These are phyloP conservation scores for Phaethornis superciliosus DNA, from an alignment of 2,113 vertebrate genomes.

Conservation along the genomic window DNA sequence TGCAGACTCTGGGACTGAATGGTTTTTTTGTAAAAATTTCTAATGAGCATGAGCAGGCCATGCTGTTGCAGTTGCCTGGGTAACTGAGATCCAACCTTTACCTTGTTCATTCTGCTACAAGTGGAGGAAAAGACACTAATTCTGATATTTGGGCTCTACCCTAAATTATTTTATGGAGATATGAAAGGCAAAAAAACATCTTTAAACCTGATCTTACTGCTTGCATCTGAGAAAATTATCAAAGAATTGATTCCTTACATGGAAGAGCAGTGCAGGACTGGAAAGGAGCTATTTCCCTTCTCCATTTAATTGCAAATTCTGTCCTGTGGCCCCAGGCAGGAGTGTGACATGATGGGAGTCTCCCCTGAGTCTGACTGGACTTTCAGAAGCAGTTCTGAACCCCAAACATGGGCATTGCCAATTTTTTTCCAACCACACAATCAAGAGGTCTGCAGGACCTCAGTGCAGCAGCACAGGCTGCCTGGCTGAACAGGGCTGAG, in stretches of 20 bases:
- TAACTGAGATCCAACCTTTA: slow-evolving; percentile 61
- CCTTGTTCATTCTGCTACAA: slow-evolving; percentile 45
- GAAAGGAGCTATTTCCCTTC: background rate
- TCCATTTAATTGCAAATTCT: background rate
- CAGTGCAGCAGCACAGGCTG: background rate
- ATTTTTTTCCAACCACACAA: background rate
- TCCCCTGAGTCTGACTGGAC: fast-evolving
- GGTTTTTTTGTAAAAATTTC: background rate
- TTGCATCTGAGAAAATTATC: background rate
- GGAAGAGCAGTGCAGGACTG: background rate
- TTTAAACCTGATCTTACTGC: background rate
- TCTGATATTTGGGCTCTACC: slow-evolving; percentile 8
- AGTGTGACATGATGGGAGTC: background rate
- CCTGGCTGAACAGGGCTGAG: background rate
- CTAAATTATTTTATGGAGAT: background rate
- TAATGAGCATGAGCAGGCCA: slow-evolving; percentile 30
- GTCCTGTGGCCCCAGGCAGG: background rate
- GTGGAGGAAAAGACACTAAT: slow-evolving; percentile 12
- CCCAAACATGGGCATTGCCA: fast-evolving
- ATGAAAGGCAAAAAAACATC: slow-evolving; percentile 13
- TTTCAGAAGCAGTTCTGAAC: background rate
- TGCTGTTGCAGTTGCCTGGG: slow-evolving; percentile 70
- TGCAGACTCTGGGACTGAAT: slow-evolving; percentile 36
- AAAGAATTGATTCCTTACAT: background rate
- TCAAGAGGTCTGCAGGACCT: background rate